Conservation (phyloP, 2,113 vertebrate species). For the human region DNA sequence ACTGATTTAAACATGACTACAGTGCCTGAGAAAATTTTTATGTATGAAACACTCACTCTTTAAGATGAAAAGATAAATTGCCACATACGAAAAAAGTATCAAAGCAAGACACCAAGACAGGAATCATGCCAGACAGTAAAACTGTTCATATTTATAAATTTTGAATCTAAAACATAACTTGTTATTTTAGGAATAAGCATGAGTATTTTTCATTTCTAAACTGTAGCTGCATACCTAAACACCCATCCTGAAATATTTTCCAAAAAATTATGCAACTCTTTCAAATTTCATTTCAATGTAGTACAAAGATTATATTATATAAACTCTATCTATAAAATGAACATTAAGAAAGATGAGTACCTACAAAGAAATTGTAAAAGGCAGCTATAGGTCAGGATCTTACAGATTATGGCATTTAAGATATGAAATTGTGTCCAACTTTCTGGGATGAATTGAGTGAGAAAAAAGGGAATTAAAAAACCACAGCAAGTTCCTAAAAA, state of each 20-base stretch:
- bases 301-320: not conserved
- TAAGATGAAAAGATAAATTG: not conserved
- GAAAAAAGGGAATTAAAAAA: not conserved
- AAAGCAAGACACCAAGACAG: not conserved
- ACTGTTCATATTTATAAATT: not conserved
- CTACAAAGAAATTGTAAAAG: not conserved
- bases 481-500: not conserved
- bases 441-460: not conserved
- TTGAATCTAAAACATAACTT: not conserved
- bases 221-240: not conserved
- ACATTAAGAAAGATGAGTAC: not conserved
- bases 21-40: not conserved
- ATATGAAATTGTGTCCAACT: not conserved
- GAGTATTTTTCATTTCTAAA: not conserved
- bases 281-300: not conserved
- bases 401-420: not conserved
- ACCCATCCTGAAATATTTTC: not conserved
- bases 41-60: not conserved
- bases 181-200: not conserved
- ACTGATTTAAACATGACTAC: not conserved
- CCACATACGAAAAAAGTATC: not conserved
- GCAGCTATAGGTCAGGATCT: not conserved
- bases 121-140: not conserved
- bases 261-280: slow-evolving; percentile 8
- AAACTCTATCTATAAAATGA: not conserved